Base-by-base conservation (phyloP, 1,140 invertebrate genomes). In the Cardiocondyla obscurior region DNA sequence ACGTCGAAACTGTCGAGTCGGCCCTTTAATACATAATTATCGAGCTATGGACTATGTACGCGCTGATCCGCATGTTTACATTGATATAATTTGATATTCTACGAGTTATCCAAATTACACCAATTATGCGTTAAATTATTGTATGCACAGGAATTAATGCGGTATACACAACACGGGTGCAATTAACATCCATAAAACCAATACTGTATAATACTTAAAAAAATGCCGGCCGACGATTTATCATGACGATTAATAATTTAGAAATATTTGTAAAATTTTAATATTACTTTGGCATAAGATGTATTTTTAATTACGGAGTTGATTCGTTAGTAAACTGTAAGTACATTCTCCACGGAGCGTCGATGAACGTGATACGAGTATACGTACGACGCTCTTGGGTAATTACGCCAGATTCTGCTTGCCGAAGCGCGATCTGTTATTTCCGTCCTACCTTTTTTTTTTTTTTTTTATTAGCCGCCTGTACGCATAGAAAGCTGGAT, bases 361-460 rank as follows among this genome's bases (percentile, higher is more conserved):
- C 81, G 73, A 79, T 60, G 42, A 79, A 83, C 57, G 70, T 76
- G 57, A 74, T 58, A 58, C 65, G 74, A 67, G 64, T 70, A 19
- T n/a, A 53, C 44, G 65, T 51, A 39, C n/a, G 28, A 36, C 14
- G 72, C 19, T 30, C 14, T 19, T 36, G 19, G 55, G 55, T 88
- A 88, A 88, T 88, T 88, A 83, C 79, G 12, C 46, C 39, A 79
- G 58, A 83, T 85, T 83, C 70, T 81, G 81, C 74, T 81, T 51
- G 82, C 39, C 60, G 42, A 85, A 82, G 58, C 51, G 57, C 39
- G 64, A 82, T 82, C 62, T 55, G 64, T 76, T 88, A 87, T 85
- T 85, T 58, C 51, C 42, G 30, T 65, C 19, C 1, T 28, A 25
- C 12, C 33, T 64, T 53, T 49, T 28, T 14, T 36, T 49, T 28